Evolutionary conservation across 2,113 vertebrate genomes (phyloP).

Genomic region (Oryzias javanicus): DNA sequence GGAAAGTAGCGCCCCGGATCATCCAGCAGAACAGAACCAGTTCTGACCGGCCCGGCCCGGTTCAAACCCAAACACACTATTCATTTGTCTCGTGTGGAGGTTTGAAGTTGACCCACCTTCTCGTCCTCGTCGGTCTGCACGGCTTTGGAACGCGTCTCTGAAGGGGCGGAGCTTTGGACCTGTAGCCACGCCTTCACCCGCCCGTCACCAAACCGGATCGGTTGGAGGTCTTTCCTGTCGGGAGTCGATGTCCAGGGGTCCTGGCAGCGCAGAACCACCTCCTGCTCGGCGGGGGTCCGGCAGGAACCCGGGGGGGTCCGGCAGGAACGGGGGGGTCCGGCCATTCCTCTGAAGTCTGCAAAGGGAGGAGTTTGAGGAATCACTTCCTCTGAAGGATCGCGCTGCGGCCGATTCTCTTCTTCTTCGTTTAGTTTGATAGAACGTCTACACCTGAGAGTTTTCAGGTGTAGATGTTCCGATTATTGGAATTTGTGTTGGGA

Average conservation of each 20-base stretch:
- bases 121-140: constrained; percentile 61
- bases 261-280: not conserved
- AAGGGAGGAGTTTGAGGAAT: not conserved
- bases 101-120: constrained; percentile 2
- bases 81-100: not conserved
- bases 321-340: not conserved
- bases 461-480: too few species aligned
- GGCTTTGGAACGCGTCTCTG: constrained; percentile 43
- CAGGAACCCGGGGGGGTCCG: not conserved
- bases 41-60: too few species aligned
- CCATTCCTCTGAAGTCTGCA: constrained; percentile 23
- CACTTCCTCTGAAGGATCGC: too few species aligned
- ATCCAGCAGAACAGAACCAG: too few species aligned
- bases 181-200: constrained; percentile 78
- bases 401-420: too few species aligned
- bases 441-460: too few species aligned
- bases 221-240: constrained; percentile 23
- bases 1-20: too few species aligned
- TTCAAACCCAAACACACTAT: too few species aligned
- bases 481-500: too few species aligned
- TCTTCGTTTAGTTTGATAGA: too few species aligned
- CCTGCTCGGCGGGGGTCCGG: not conserved
- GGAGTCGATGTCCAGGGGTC: constrained; percentile 58
- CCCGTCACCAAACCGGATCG: constrained; percentile 58
- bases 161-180: constrained; percentile 44